These are phyloP conservation scores for Melanchra persicariae DNA, from an alignment of 2,888 invertebrate genomes.

Conservation along the genomic window DNA sequence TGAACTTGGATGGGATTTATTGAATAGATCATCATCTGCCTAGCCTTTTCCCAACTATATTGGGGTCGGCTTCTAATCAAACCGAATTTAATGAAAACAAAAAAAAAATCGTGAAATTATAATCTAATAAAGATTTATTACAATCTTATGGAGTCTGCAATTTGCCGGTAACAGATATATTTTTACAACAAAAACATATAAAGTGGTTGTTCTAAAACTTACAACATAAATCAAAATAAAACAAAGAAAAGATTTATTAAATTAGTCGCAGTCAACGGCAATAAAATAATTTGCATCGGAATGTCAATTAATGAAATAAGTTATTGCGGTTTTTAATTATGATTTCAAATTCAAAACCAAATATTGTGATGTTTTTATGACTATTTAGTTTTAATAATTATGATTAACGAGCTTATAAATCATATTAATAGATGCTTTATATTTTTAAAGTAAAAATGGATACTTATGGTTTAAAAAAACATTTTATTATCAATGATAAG, in stretches of 20 bases:
- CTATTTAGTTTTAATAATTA: neutral
- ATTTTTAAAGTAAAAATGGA: neutral
- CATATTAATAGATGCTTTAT: neutral
- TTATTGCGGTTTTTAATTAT: slow-evolving; percentile 10
- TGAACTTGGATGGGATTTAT: too few relatives aligned
- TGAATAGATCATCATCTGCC: too few relatives aligned
- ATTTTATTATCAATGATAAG: neutral
- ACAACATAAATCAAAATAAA: neutral
- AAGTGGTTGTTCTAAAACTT: too few relatives aligned
- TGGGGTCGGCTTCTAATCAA: too few relatives aligned
- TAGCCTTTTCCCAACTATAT: too few relatives aligned
- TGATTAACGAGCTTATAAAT: slow-evolving; percentile 18
- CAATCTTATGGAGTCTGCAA: too few relatives aligned
- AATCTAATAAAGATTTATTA: too few relatives aligned
- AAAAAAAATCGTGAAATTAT: too few relatives aligned
- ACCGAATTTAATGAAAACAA: too few relatives aligned
- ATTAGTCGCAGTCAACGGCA: neutral
- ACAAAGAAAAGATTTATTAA: neutral
- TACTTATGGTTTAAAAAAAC: neutral
- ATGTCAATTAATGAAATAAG: slow-evolving; percentile 17
- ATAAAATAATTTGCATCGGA: slow-evolving; percentile 26
- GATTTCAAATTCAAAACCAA: slow-evolving; percentile 18
- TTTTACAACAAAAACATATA: too few relatives aligned
- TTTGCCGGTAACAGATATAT: too few relatives aligned
- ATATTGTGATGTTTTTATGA: slow-evolving; percentile 33